These are phyloP conservation scores for Hypotaenidia okinawae DNA, from an alignment of 2,797 vertebrate genomes.

Conservation along the genomic window DNA sequence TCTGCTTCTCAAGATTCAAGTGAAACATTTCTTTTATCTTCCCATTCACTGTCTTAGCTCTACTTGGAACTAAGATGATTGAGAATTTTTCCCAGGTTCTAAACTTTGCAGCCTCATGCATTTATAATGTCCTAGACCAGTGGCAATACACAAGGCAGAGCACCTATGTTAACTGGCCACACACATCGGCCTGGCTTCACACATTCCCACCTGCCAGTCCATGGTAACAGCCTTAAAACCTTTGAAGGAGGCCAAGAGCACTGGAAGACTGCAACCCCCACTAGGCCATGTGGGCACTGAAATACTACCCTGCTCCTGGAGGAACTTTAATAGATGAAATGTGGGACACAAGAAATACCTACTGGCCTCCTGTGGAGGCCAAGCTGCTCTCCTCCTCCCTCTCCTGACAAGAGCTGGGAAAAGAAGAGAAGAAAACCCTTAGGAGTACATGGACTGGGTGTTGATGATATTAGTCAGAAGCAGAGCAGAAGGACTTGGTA, in stretches of 20 bases:
- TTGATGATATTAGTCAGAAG: not conserved
- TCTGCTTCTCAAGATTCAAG: not conserved
- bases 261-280: not conserved
- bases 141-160: not conserved
- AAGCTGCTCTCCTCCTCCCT: not conserved
- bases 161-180: not conserved
- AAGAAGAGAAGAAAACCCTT: not conserved
- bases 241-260: not conserved
- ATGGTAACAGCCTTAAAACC: not conserved
- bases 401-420: not conserved
- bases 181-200: not conserved
- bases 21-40: not conserved
- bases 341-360: not conserved
- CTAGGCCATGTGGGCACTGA: not conserved
- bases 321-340: not conserved
- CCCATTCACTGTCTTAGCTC: not conserved
- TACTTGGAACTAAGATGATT: not conserved
- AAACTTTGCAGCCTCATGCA: not conserved
- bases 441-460: not conserved
- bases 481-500: not conserved
- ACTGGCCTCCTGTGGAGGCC: not conserved
- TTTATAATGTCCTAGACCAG: not conserved
- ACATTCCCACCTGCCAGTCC: not conserved
- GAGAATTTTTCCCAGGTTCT: not conserved
- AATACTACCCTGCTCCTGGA: not conserved